Evolutionary conservation across 1,140 invertebrate genomes (phyloP), one percentile per base, ranked within the genome.

Genomic region (Heliconius hermathena): DNA sequence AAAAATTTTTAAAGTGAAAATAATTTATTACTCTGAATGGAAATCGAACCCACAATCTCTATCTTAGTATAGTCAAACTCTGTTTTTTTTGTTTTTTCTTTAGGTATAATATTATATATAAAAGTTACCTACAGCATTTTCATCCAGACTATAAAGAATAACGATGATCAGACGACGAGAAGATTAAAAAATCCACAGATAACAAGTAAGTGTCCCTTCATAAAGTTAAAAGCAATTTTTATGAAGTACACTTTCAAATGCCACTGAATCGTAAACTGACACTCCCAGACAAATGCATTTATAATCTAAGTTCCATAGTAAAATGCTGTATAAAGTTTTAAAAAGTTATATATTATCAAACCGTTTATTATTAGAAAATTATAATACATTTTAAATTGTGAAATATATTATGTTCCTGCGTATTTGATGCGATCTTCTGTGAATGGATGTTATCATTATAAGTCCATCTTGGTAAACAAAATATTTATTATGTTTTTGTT

Each of bases 191-290:
- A 72, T 26, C 76, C 16, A 36, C 49, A 76, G 66, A 49, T 71
- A 73, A 33, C 38, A 16, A 66, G 33, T 81, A 20, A 81, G 74
- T 74, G 76, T 77, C 71, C 41, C 57, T 36, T 78, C 85, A 79
- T 88, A 86, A 86, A 85, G 76, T 83, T 85, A 81, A 86, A 85
- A 86, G 85, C 87, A 83, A 83, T 85, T 85, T 85, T 86, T 83
- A 85, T 87, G 82, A 81, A 80, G 79, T 79, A 81, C n/a, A 81
- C 82, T 77, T 82, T 78, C 57, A 70, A 26, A 76, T 49, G 49
- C 70, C 71, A 76, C 71, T 57, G 78, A 41, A 33, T 79, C 78
- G 66, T 79, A 57, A 71, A 71, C 54, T 79, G 29, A 57, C 76
- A 70, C 73, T 76, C 49, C 18, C 49, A 33, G 78, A 46, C 73